phyloP scores from a whole-genome alignment of 1,140 invertebrate genomes.

The Microvelia longipes region DNA sequence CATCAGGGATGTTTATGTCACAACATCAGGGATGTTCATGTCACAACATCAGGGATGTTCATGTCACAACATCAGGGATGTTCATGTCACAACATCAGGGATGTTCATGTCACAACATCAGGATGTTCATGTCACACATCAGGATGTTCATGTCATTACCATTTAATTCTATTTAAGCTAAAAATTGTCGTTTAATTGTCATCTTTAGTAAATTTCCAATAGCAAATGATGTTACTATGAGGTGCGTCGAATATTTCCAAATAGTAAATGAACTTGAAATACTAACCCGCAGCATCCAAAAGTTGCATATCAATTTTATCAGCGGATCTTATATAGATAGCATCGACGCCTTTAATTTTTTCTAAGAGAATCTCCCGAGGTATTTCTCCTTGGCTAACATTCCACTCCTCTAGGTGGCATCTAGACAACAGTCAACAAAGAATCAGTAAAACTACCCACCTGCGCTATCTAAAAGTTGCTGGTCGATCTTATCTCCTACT shows the following conservation, averaged over 20 bases:
- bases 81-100: too few species aligned
- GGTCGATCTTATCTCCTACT: constrained; percentile 2
- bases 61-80: too few species aligned
- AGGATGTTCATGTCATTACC: too few species aligned
- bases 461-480: constrained; percentile 1
- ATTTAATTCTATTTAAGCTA: not conserved
- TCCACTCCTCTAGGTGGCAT: not conserved
- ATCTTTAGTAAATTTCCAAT: not conserved
- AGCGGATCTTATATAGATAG: not conserved
- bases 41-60: too few species aligned
- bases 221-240: too few species aligned
- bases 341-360: not conserved
- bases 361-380: not conserved
- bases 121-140: too few species aligned
- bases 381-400: not conserved
- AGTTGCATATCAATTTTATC: not conserved
- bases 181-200: not conserved
- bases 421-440: not conserved
- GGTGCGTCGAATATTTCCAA: too few species aligned
- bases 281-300: not conserved
- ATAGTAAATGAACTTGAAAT: too few species aligned
- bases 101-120: too few species aligned
- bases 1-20: too few species aligned
- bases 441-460: not conserved
- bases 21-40: too few species aligned